phyloP scores from a whole-genome alignment of 2,888 invertebrate species.

The Helobdella robusta region DNA sequence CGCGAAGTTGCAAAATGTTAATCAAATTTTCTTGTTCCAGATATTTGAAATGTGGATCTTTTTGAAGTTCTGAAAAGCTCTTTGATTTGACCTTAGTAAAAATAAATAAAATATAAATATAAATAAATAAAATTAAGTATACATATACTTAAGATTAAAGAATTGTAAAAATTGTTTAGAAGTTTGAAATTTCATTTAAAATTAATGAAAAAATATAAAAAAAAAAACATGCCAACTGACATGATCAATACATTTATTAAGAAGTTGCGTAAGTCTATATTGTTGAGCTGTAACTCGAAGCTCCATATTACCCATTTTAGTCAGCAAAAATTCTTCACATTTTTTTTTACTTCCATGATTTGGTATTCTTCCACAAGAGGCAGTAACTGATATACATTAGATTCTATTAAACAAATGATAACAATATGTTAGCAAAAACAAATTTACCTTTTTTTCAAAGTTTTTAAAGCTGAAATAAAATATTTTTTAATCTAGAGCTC shows the following conservation, averaged over 20 bases:
- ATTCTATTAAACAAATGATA: constrained; percentile 42
- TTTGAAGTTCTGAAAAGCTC: constrained; percentile 39
- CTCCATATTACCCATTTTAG: constrained; percentile 39
- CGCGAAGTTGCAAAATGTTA: constrained; percentile 35
- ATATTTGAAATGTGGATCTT: constrained; percentile 36
- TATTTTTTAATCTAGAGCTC: too few species aligned
- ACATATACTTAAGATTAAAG: not conserved
- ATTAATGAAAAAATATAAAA: not conserved
- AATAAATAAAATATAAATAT: not conserved
- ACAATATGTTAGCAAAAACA: too few species aligned
- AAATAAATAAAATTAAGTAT: not conserved
- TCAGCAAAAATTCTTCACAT: constrained; percentile 47
- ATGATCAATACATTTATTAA: constrained; percentile 38
- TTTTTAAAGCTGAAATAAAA: too few species aligned
- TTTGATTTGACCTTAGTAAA: constrained; percentile 28
- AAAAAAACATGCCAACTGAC: constrained; percentile 33
- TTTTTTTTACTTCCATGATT: constrained; percentile 46
- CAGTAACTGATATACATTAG: constrained; percentile 47
- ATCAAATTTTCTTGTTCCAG: constrained; percentile 40
- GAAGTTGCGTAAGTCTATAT: constrained; percentile 37
- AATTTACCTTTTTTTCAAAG: too few species aligned
- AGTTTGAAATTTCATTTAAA: not conserved
- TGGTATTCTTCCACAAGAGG: constrained; percentile 50
- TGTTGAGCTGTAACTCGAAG: constrained; percentile 40
- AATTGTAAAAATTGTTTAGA: not conserved